A percentile compares a stretch with the other conserved stretches of the same genome.
These are phyloP conservation scores for Acleris laterana DNA, from an alignment of 2,888 invertebrate species.

Conservation along the genomic window DNA sequence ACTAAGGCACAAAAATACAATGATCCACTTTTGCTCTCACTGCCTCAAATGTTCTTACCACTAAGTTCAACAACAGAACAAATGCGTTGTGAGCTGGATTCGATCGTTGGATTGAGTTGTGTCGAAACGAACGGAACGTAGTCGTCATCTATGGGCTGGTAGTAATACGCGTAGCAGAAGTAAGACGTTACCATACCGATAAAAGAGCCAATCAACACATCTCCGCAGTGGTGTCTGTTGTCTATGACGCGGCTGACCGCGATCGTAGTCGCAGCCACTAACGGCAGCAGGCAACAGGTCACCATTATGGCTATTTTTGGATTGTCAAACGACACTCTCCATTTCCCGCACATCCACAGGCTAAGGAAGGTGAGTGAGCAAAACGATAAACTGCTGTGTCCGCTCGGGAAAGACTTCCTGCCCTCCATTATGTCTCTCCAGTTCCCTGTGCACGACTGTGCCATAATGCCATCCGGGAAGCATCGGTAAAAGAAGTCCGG, in stretches of 20 bases:
- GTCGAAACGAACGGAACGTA: slow-evolving; percentile 43
- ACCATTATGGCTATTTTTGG: slow-evolving; percentile 86
- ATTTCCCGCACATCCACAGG: slow-evolving; percentile 88
- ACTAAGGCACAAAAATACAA: too few species aligned
- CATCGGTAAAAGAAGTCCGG: slow-evolving; percentile 94
- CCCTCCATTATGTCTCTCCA: slow-evolving; percentile 87
- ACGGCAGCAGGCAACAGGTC: slow-evolving; percentile 84
- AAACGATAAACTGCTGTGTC: slow-evolving; percentile 92
- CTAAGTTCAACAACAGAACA: background rate
- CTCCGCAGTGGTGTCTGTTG: slow-evolving; percentile 95
- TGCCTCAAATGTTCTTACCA: background rate
- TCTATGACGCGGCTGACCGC: slow-evolving; percentile 92
- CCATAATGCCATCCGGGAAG: slow-evolving; percentile 88
- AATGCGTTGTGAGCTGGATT: background rate
- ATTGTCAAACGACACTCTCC: slow-evolving; percentile 85
- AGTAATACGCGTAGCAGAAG: slow-evolving; percentile 88
- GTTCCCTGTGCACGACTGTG: slow-evolving; percentile 86
- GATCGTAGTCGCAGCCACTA: slow-evolving; percentile 85
- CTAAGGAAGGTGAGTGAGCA: slow-evolving; percentile 89
- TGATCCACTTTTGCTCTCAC: too few species aligned
- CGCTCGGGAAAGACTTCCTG: slow-evolving; percentile 94
- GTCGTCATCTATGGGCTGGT: slow-evolving; percentile 70
- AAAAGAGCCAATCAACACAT: slow-evolving; percentile 88
- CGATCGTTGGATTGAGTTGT: background rate
- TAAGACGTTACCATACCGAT: slow-evolving; percentile 87